Conservation (phyloP, 2,797 vertebrate genomes). For the Anguilla obscura region DNA sequence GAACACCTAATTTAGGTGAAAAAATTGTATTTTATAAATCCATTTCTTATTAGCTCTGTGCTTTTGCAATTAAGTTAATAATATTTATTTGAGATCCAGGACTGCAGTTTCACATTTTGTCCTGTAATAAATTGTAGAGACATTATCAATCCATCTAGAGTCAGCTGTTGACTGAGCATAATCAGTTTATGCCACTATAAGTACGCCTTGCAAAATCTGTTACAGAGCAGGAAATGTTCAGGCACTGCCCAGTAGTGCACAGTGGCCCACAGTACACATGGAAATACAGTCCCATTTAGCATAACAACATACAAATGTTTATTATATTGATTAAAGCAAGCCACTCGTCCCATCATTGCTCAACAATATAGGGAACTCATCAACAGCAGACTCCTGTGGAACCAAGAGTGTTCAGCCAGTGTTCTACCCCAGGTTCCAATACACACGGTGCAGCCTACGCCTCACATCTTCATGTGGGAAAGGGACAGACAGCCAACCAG, state of each 20-base stretch:
- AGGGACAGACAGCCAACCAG: slow-evolving; percentile 72
- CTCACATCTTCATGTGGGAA: slow-evolving; percentile 74
- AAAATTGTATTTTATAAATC: neutral
- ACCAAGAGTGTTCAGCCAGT: neutral
- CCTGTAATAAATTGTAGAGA: neutral
- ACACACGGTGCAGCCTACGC: slow-evolving; percentile 61
- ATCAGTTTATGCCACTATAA: no score
- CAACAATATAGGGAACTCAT: neutral
- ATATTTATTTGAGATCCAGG: neutral
- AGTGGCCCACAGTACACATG: neutral
- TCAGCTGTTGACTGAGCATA: neutral
- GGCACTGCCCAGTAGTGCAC: neutral
- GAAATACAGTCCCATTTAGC: neutral
- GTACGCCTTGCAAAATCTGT: no score
- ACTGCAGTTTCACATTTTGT: neutral
- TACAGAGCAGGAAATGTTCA: neutral
- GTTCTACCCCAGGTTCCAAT: neutral
- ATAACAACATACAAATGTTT: neutral
- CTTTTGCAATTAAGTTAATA: neutral
- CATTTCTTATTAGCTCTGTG: neutral
- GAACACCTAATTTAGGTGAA: slow-evolving; percentile 40
- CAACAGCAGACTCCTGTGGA: neutral
- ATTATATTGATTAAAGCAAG: neutral
- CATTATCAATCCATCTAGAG: neutral
- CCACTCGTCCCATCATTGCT: neutral